phyloP scores from a whole-genome alignment of 2,113 vertebrate species.

The Campylorhamphus procurvoides region DNA sequence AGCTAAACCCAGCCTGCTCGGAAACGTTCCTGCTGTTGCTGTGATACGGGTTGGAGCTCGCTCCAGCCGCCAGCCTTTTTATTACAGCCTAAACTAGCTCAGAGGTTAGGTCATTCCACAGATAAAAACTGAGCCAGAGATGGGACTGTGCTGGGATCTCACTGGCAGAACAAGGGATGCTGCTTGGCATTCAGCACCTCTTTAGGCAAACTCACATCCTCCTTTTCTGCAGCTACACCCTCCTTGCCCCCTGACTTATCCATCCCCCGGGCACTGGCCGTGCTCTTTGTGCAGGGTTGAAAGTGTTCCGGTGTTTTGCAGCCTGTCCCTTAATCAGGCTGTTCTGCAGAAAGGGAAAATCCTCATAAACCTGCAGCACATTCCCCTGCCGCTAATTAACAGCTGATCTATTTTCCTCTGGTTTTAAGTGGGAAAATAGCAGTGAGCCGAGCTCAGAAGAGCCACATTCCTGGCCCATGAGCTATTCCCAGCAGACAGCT shows the following conservation, averaged over 20 bases:
- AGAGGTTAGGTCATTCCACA: not conserved
- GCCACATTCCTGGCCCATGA: conserved; percentile 44
- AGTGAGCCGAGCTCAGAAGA: not conserved
- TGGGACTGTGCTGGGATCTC: not conserved
- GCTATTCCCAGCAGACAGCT: not conserved
- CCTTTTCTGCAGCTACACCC: not conserved
- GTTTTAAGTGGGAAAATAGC: conserved; percentile 20
- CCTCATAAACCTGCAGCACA: not conserved
- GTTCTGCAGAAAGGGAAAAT: not conserved
- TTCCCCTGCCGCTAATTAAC: conserved; percentile 33
- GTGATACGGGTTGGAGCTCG: conserved; percentile 24
- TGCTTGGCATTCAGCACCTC: not conserved
- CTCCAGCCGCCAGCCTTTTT: not conserved
- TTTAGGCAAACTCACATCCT: not conserved
- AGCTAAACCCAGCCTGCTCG: not conserved
- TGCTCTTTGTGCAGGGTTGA: not conserved
- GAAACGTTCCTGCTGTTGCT: conserved; percentile 39
- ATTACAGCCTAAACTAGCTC: not conserved
- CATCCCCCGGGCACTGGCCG: rapidly evolving
- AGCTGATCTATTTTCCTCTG: not conserved
- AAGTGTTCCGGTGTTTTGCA: not conserved
- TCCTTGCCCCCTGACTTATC: not conserved
- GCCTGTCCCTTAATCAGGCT: not conserved
- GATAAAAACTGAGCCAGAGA: not conserved
- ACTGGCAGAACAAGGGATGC: not conserved